A percentile compares a stretch with the other conserved stretches of the same genome.
phyloP scores from a whole-genome alignment of 37 sponge, comb jelly and placozoan genomes.

The Tethya wilhelma region DNA sequence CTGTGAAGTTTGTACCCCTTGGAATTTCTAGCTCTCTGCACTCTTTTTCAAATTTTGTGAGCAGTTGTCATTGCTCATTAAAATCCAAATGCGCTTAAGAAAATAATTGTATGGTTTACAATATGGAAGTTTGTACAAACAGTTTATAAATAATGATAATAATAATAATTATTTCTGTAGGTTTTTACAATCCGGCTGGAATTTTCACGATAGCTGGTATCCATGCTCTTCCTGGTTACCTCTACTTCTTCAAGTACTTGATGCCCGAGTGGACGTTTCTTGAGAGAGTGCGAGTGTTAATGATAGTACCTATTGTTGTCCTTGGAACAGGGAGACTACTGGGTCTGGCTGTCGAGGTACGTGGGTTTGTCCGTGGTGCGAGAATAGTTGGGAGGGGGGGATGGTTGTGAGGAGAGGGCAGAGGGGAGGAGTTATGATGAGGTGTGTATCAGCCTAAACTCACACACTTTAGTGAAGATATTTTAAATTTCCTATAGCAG shows the following conservation, averaged over 20 bases:
- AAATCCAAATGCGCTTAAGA: too few relatives aligned
- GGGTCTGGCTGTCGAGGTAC: constrained; percentile 60
- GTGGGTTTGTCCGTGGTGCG: background rate
- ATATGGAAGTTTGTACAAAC: too few relatives aligned
- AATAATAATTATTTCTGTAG: too few relatives aligned
- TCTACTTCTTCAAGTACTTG: constrained; percentile 41
- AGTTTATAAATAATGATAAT: too few relatives aligned
- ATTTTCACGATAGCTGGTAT: constrained; percentile 53
- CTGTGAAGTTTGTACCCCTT: too few relatives aligned
- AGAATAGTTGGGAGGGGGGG: background rate
- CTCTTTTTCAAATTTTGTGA: too few relatives aligned
- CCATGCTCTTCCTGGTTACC: constrained; percentile 53
- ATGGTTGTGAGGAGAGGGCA: background rate
- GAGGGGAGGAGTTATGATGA: background rate
- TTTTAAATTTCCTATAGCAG: background rate
- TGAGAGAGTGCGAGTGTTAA: background rate
- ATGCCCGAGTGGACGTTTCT: background rate
- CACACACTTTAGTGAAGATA: too few relatives aligned
- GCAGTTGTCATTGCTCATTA: too few relatives aligned
- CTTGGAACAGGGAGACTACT: constrained; percentile 48
- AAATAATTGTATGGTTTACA: too few relatives aligned
- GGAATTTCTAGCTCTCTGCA: too few relatives aligned
- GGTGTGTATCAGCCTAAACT: too few relatives aligned
- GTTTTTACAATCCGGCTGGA: constrained; percentile 61
- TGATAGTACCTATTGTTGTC: constrained; percentile 17